A percentile compares a stretch with the other conserved stretches of the same genome.
Evolutionary conservation across 1,140 invertebrate species (phyloP).

Genomic region (Atta texana): DNA sequence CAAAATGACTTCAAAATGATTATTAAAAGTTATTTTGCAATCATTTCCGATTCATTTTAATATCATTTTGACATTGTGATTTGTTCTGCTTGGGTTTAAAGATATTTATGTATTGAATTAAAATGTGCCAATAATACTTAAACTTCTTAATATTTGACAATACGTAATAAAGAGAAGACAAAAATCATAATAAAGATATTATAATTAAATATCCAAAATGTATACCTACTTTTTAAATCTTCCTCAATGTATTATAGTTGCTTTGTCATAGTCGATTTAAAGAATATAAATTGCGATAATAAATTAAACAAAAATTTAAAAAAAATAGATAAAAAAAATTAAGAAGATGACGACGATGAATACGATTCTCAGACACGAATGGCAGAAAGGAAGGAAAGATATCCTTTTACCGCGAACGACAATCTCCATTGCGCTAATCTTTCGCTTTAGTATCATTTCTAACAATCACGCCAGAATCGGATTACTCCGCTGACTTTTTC

Average conservation of each 20-base stretch:
- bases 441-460: slow-evolving; percentile 16
- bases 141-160: slow-evolving; percentile 26
- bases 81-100: background rate
- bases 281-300: background rate
- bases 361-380: slow-evolving; percentile 1
- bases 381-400: background rate
- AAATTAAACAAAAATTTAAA: background rate
- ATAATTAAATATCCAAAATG: background rate
- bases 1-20: too few species aligned
- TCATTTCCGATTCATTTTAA: too few species aligned
- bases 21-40: too few species aligned
- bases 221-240: background rate
- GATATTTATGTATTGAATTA: background rate
- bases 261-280: background rate
- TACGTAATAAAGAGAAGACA: background rate
- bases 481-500: slow-evolving; percentile 4
- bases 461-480: slow-evolving; percentile 2
- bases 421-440: slow-evolving; percentile 65
- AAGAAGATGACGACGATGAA: slow-evolving; percentile 21
- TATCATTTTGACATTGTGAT: too few species aligned
- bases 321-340: background rate
- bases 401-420: slow-evolving; percentile 67
- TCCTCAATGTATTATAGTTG: background rate
- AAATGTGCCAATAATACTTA: background rate
- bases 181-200: background rate